A percentile compares a stretch with the other conserved stretches of the same genome.
phyloP scores from a whole-genome alignment of 1,140 invertebrate genomes.

The Popillia japonica region DNA sequence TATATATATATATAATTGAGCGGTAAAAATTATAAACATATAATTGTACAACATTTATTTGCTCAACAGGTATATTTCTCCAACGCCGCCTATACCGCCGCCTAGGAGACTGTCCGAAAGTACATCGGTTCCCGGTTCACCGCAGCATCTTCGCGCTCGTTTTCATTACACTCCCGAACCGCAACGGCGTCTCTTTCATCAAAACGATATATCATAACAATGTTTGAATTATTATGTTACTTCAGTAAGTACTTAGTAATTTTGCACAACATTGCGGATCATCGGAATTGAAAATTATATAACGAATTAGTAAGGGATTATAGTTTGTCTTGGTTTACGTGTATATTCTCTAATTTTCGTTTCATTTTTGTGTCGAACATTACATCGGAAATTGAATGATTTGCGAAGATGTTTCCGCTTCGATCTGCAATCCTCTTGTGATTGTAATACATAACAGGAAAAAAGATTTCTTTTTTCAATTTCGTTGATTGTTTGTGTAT shows the following conservation, averaged over 20 bases:
- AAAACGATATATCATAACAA: constrained; percentile 46
- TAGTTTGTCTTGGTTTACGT: background rate
- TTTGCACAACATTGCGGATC: constrained; percentile 24
- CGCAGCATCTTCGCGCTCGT: constrained; percentile 70
- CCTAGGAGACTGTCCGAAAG: constrained; percentile 74
- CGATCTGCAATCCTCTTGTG: constrained; percentile 16
- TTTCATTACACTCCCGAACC: constrained; percentile 78
- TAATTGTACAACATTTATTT: background rate
- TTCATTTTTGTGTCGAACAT: background rate
- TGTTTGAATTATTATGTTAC: constrained; percentile 17
- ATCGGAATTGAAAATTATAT: constrained; percentile 1
- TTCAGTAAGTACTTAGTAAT: constrained; percentile 36
- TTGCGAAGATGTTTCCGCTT: background rate
- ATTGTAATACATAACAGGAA: background rate
- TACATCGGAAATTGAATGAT: background rate
- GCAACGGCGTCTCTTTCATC: constrained; percentile 67
- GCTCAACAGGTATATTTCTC: constrained; percentile 67
- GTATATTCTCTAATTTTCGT: background rate
- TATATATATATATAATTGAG: too few species aligned
- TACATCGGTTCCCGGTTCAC: constrained; percentile 73
- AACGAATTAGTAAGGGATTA: background rate
- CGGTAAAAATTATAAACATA: too few species aligned
- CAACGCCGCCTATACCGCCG: constrained; percentile 74
- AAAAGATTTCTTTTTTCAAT: background rate
- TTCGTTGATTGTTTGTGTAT: background rate